A percentile compares a stretch with the other conserved stretches of the same genome.
phyloP scores from a whole-genome alignment of 2,888 invertebrate genomes.

The Calameuta pallipes region DNA sequence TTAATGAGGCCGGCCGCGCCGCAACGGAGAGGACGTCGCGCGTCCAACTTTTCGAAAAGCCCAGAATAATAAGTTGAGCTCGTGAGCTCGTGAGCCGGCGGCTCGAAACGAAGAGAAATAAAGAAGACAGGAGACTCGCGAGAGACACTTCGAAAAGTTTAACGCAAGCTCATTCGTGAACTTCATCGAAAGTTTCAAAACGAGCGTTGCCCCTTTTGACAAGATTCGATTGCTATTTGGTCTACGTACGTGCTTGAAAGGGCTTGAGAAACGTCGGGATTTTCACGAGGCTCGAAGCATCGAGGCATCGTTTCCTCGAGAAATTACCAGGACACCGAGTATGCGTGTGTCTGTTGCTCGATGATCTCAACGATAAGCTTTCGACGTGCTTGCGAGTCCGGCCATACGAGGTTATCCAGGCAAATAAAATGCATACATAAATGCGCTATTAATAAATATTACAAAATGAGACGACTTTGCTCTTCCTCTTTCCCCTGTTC shows the following conservation, averaged over 20 bases:
- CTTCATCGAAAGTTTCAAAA: background rate
- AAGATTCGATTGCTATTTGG: background rate
- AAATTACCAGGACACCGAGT: background rate
- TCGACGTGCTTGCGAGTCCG: conserved; percentile 15
- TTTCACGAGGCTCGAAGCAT: background rate
- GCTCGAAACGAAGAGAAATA: background rate
- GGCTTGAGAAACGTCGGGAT: background rate
- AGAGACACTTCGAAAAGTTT: background rate
- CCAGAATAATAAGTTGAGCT: background rate
- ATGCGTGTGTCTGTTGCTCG: background rate
- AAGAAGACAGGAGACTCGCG: background rate
- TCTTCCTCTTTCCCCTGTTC: conserved; percentile 14
- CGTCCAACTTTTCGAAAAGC: background rate
- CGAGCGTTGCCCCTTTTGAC: background rate
- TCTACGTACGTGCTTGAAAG: background rate
- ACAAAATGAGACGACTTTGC: conserved; percentile 29
- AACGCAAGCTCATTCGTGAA: background rate
- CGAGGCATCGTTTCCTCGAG: background rate
- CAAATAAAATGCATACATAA: conserved; percentile 56
- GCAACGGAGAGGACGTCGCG: conserved; percentile 41
- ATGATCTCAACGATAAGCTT: background rate
- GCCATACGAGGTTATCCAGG: conserved; percentile 35
- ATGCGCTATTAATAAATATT: conserved; percentile 57
- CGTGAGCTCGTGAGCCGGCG: background rate
- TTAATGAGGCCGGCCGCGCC: conserved; percentile 26